A percentile compares a stretch with the other conserved stretches of the same genome.
Conservation (phyloP, 2,113 vertebrate species). For the Balaeniceps rex region DNA sequence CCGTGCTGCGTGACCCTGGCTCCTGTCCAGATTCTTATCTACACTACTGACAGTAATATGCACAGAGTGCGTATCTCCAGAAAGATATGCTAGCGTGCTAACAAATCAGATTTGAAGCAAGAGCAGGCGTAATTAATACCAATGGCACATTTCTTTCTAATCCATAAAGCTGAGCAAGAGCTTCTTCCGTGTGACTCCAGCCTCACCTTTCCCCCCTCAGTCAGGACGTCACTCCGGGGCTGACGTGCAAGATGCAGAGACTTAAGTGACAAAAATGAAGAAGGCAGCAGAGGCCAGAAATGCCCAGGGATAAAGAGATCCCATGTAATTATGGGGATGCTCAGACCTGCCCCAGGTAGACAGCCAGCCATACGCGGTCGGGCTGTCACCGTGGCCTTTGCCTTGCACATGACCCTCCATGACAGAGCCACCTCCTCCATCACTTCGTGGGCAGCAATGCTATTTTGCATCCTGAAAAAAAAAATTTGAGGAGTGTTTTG, state of each 20-base stretch:
- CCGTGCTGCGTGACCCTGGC: not conserved
- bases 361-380: accelerated
- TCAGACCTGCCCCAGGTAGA: not conserved
- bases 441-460: not conserved
- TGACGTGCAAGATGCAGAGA: not conserved
- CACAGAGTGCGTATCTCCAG: not conserved
- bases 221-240: accelerated
- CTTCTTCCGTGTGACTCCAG: not conserved
- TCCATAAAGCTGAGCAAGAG: not conserved
- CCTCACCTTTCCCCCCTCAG: not conserved
- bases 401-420: accelerated
- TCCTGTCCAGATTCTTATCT: not conserved
- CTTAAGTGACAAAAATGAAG: not conserved
- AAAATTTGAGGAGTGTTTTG: accelerated
- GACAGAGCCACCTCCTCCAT: not conserved
- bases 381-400: accelerated
- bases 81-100: not conserved
- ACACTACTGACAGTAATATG: accelerated
- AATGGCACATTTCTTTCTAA: not conserved
- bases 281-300: not conserved
- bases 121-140: not conserved
- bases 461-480: accelerated
- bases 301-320: not conserved
- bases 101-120: not conserved
- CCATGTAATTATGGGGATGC: not conserved